A percentile compares a stretch with the other conserved stretches of the same genome.
Evolutionary conservation across 1,140 invertebrate genomes (phyloP).

Genomic region (Ceratina calcarata): DNA sequence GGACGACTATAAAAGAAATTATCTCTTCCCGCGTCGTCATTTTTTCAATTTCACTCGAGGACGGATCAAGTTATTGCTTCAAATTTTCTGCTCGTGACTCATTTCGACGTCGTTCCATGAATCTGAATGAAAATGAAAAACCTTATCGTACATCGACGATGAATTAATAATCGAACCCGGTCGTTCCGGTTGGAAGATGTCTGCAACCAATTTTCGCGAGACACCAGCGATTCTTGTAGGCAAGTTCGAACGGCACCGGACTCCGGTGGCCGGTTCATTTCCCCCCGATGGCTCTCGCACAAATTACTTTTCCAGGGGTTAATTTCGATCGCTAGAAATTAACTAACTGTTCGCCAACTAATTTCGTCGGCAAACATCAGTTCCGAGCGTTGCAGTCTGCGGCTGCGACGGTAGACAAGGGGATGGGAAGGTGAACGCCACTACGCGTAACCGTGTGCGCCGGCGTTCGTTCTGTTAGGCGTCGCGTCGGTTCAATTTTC

Average conservation of each 20-base stretch:
- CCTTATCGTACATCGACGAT: too few species aligned
- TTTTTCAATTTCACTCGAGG: too few species aligned
- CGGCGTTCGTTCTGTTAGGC: background rate
- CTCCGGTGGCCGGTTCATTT: background rate
- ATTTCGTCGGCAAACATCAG: slow-evolving; percentile 23
- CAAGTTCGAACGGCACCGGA: background rate
- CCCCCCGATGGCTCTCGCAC: background rate
- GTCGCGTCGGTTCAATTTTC: slow-evolving; percentile 32
- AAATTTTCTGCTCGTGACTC: too few species aligned
- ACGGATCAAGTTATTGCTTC: too few species aligned
- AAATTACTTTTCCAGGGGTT: background rate
- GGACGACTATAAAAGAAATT: background rate
- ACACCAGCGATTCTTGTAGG: background rate
- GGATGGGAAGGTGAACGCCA: too few species aligned
- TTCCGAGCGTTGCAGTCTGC: too few species aligned
- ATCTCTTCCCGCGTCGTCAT: too few species aligned
- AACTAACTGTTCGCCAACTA: slow-evolving; percentile 16
- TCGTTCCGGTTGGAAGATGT: background rate
- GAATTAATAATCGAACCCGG: too few species aligned
- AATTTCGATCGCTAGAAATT: slow-evolving; percentile 12
- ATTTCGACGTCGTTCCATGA: too few species aligned
- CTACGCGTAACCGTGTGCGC: too few species aligned
- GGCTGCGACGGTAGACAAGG: too few species aligned
- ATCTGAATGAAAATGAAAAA: too few species aligned
- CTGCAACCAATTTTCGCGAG: background rate